Percentiles rank a stretch among this genome's conserved stretches.
phyloP scores from a whole-genome alignment of 2,888 invertebrate species.

The Diaprepes abbreviatus region DNA sequence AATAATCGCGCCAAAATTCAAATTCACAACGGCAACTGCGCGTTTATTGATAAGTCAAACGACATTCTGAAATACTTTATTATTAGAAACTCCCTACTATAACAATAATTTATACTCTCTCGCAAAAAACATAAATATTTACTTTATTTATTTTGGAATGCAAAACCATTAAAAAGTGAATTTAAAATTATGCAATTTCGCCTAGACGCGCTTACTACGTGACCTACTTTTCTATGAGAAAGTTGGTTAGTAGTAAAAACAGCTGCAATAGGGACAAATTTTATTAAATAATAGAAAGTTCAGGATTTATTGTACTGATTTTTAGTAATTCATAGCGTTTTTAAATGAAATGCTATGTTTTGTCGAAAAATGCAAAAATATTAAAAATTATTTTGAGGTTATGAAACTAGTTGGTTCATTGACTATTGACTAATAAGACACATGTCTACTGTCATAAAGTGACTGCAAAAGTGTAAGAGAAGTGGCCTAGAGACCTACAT shows the following conservation, averaged over 20 bases:
- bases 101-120: not conserved
- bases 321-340: not conserved
- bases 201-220: conserved; percentile 40
- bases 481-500: conserved; percentile 93
- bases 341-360: not conserved
- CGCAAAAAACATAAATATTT: not conserved
- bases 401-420: conserved; percentile 77
- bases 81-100: not conserved
- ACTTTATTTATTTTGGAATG: conserved; percentile 11
- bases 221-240: conserved; percentile 43
- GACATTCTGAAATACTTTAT: not conserved
- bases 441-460: conserved; percentile 80
- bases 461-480: conserved; percentile 86
- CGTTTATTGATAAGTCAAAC: not conserved
- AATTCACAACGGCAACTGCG: not conserved
- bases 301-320: not conserved
- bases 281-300: not conserved
- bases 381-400: conserved; percentile 52
- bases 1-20: conserved; percentile 9
- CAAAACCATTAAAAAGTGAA: conserved; percentile 21
- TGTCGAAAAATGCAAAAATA: conserved; percentile 17
- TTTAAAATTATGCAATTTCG: conserved; percentile 35
- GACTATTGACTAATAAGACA: conserved; percentile 79
- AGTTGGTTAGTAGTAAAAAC: conserved; percentile 37
- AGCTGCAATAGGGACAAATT: not conserved